Evolutionary conservation across 2,888 invertebrate genomes (phyloP), one percentile per base, ranked within the genome.

Genomic region (Pachycephus smyrnensis): DNA sequence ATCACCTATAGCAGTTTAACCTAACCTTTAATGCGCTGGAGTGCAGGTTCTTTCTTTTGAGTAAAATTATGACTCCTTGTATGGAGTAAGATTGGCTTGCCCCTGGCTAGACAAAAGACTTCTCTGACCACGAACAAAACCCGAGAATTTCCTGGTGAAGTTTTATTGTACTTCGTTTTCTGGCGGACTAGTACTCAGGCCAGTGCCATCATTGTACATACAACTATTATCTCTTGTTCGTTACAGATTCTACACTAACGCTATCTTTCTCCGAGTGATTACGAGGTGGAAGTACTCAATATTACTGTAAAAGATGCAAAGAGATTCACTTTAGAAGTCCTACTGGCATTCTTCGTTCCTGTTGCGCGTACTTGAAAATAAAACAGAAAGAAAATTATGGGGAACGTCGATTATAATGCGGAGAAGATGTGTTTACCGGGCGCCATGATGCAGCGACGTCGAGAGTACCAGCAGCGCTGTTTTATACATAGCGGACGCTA

Each of bases 11-110:
- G 71, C n/a, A 32, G 31, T 71, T 15, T 12, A 71, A 23, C 71
- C 30, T 71, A 15, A 23, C 31, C 30, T 31, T 30, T 3, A 71
- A 6, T 32, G 23, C 30, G 71, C 71, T 11, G 9, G 30, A 33
- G 55, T 23, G 23, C 55, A 55, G 31, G 30, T 30, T 71, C 71
- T 71, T 71, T 71, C 71, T 71, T 71, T 71, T 30, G 71, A 71
- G 71, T 55, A 30, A 71, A 71, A 71, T 71, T 71, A 71, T 33
- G 71, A 33, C 71, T 71, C 71, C 71, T 71, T 71, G 71, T 71
- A 71, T 30, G 71, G 71, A 31, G 15, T 33, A 33, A 33, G 71
- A 71, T 71, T 71, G 71, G 71, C 71, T 33, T 71, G 71, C 71
- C 30, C 33, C 33, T 12, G 71, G 71, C 71, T 71, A 71, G 30